These are phyloP conservation scores for Xiphophorus couchianus DNA, from an alignment of 2,113 vertebrate genomes.

Conservation along the genomic window DNA sequence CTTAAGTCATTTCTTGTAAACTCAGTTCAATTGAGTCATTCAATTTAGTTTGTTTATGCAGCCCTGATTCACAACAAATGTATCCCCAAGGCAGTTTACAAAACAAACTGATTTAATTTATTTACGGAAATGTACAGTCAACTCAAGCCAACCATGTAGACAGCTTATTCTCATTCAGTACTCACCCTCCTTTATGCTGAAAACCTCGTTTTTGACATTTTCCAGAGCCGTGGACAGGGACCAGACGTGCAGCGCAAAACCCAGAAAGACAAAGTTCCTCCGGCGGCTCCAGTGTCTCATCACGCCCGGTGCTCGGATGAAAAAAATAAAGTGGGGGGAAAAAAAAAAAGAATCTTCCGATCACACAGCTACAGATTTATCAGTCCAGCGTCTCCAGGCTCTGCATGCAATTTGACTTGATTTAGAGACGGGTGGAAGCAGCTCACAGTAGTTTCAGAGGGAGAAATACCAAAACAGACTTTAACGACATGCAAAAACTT, in stretches of 20 bases:
- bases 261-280: constrained; percentile 64
- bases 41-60: background rate
- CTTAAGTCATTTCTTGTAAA: no score
- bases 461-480: background rate
- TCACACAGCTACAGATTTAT: constrained; percentile 6
- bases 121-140: background rate
- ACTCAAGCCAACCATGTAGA: no score
- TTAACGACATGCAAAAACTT: constrained; percentile 67
- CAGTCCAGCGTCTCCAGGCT: no score
- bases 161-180: background rate
- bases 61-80: background rate
- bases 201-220: constrained; percentile 25
- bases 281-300: constrained; percentile 70
- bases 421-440: constrained; percentile 8
- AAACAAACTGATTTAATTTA: background rate
- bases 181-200: constrained; percentile 49
- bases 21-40: background rate
- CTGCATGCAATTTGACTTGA: no score
- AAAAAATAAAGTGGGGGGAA: constrained; percentile 6
- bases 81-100: background rate
- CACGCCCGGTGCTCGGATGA: constrained; percentile 39
- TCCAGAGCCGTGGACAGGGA: constrained; percentile 39
- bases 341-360: constrained; percentile 11
- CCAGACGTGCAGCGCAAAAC: constrained; percentile 55
- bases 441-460: background rate